These are phyloP conservation scores for Luperina nickerlii DNA, from an alignment of 2,888 invertebrate species.

Conservation along the genomic window DNA sequence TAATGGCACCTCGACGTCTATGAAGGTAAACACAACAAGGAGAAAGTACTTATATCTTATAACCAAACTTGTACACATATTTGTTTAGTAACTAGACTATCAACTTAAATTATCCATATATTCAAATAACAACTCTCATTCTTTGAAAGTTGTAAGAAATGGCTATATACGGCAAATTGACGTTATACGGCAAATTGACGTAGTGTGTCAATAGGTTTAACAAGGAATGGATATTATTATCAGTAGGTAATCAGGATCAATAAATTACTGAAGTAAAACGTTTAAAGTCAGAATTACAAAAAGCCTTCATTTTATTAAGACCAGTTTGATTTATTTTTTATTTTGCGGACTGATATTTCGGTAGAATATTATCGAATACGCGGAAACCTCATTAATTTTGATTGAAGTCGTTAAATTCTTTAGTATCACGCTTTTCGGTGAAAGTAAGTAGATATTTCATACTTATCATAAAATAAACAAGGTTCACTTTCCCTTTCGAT, in stretches of 20 bases:
- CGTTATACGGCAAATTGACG: not conserved
- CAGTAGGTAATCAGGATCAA: not conserved
- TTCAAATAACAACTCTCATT: not conserved
- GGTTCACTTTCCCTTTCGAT: not conserved
- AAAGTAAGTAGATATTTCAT: not conserved
- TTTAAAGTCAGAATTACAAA: not conserved
- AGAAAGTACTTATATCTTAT: not conserved
- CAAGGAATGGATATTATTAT: not conserved
- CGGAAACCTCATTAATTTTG: conserved; percentile 20
- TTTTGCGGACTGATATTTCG: not conserved
- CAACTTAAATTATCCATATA: not conserved
- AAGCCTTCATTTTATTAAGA: not conserved
- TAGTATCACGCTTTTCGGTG: not conserved
- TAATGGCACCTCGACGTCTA: not conserved
- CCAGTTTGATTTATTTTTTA: not conserved
- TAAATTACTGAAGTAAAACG: conserved; percentile 16
- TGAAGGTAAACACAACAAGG: not conserved
- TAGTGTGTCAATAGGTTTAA: not conserved
- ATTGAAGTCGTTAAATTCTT: conserved; percentile 12
- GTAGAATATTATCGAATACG: not conserved
- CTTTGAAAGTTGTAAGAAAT: not conserved
- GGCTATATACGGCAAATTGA: not conserved
- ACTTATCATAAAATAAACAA: not conserved
- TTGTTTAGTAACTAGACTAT: no score
- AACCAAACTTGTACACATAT: no score